Evolutionary conservation across 1,140 invertebrate genomes (phyloP), one percentile per base, ranked within the genome.

Genomic region (Heterodera carotae): DNA sequence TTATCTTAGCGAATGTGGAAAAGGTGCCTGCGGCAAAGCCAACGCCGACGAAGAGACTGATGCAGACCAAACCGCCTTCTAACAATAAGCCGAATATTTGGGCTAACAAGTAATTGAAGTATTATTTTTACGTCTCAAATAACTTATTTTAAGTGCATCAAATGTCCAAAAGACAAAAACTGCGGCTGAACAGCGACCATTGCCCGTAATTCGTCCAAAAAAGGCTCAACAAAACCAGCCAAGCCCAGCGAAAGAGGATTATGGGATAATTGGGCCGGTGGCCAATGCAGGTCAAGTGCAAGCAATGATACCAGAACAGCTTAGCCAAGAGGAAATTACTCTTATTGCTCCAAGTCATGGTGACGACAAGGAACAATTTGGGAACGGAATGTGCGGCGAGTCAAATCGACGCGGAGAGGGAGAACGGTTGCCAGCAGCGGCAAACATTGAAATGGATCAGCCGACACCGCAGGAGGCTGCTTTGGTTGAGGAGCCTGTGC

Each of bases 151-250:
- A 43, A 29, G n/a, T 56, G 4, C 53, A 56, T 48, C 7, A 73
- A 43, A 2, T n/a, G n/a, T 73, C 22, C 60, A 62, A 62, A 8
- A 7, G 18, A 62, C 7, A 8, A 62, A 62, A 62, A n/a, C 2
- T 7, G 39, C 29, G 53, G 48, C 39, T 7, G 48, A 34, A 15
- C 70, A 73, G n/a, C 36, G 53, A 56, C 70, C 25, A 22, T 25
- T n/a, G 3, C 70, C 70, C 12, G 70, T 73, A 0, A 73, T 60
- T 29, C 70, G 70, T 27, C 48, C 18, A 43, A 34, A 12, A 43
- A 73, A 53, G n/a, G 60, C 48, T 7, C 34, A 0, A 22, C 43
- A 7, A n/a, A 39, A 72, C 18, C 18, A 59, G 0, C 53, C 36
- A 48, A 60, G 6, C 53, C n/a, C n/a, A 12, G 7, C 39, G 7